Evolutionary conservation across 2,113 vertebrate genomes (phyloP), one percentile per base, ranked within the genome.

Genomic region (Lasiurus borealis): DNA sequence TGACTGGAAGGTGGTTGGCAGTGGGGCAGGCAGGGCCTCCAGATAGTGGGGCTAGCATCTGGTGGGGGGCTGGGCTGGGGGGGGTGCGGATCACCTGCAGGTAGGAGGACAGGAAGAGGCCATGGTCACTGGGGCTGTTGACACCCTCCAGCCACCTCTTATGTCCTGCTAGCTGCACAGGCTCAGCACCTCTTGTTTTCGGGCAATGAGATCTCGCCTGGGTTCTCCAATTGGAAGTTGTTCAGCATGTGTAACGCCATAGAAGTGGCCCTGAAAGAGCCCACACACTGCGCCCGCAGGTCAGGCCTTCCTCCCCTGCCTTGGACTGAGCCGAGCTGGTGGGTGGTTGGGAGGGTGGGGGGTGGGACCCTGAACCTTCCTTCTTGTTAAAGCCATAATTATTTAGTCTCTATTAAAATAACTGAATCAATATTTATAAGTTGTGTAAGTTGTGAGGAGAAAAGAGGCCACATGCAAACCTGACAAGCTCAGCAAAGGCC

Each of bases 141-240:
- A 98, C 54, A 6, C 99, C 99, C 96, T 99, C 99, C 5, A 99
- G 96, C 99, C 99, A 99, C 91, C 99, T 99, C 88, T 99, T 99
- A 99, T 99, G 98, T 99, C 99, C 97, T 98, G 98, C 90, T 99
- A 99, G 98, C 99, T 99, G 98, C 99, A 98, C 89, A 99, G 93
- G 93, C 98, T 99, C 90, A 99, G 97, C 85, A 99, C 95, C 96
- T 99, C 99, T 69, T 99, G 98, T 97, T 99, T 99, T 85, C 98
- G 11, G 48, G 98, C 96, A 99, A 98, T 1, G 99, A 99, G 93
- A 99, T 99, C 98, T 99, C 99, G 0, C 99, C 99, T 8, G 99
- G 99, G 98, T 99, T 99, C 97, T 99, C 99, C 4, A 99, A 99
- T 98, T 97, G 98, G 98, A 99, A 99, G 98, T 99, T 99, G 94